Evolutionary conservation across 1,140 invertebrate species (phyloP).

Genomic region (Aleiodes sp.): DNA sequence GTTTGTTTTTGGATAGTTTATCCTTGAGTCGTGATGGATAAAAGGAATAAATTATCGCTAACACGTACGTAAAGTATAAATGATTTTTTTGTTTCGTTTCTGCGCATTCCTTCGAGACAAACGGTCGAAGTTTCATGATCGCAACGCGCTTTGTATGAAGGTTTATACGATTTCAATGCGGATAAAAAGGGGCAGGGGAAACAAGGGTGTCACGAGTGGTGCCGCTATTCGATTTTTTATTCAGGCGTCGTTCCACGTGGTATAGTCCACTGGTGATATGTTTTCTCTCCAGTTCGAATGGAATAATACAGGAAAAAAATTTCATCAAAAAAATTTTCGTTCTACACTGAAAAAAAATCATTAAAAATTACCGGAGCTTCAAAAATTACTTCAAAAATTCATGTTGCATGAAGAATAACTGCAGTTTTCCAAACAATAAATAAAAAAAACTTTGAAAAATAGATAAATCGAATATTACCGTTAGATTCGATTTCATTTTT

Average conservation of each 20-base stretch:
- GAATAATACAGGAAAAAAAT: background rate
- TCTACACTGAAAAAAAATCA: no score
- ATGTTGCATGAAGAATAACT: no score
- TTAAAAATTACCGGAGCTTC: no score
- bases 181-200: background rate
- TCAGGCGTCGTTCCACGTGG: conserved; percentile 2
- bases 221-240: conserved; percentile 22
- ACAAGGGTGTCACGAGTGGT: conserved; percentile 12
- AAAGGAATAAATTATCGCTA: background rate
- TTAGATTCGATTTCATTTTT: background rate
- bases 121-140: background rate
- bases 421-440: no score
- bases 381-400: no score
- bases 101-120: background rate
- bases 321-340: no score
- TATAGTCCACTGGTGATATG: background rate
- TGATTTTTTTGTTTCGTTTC: conserved; percentile 6
- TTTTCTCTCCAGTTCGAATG: background rate
- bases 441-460: background rate
- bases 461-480: background rate
- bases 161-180: background rate
- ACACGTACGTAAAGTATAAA: background rate
- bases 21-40: conserved; percentile 8
- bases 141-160: background rate
- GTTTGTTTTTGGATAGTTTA: background rate